Evolutionary conservation across 1,140 invertebrate species (phyloP).

Genomic region (Euwallacea fornicatus): DNA sequence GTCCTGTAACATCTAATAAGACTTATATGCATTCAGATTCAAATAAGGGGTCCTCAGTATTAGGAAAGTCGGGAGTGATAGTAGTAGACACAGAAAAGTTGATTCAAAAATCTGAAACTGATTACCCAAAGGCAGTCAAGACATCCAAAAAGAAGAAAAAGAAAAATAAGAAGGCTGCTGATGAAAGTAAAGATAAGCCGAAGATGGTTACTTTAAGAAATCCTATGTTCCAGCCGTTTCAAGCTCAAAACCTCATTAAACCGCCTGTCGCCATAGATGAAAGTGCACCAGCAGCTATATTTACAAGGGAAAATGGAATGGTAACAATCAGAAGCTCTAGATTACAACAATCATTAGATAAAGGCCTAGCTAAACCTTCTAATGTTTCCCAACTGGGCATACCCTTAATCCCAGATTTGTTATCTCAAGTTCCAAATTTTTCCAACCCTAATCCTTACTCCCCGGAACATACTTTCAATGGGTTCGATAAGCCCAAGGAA

Average conservation of each 20-base stretch:
- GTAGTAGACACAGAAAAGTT: slow-evolving; percentile 66
- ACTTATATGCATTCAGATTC: slow-evolving; percentile 55
- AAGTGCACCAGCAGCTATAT: slow-evolving; percentile 63
- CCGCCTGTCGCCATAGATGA: slow-evolving; percentile 36
- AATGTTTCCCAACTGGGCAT: slow-evolving; percentile 8
- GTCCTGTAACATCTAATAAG: slow-evolving; percentile 55
- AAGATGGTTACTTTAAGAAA: slow-evolving; percentile 73
- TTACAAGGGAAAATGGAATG: slow-evolving; percentile 74
- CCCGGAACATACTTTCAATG: background rate
- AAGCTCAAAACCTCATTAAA: slow-evolving; percentile 19
- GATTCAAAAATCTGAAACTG: slow-evolving; percentile 45
- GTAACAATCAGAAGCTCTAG: slow-evolving; percentile 76
- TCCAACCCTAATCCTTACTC: slow-evolving; percentile 24
- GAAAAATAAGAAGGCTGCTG: slow-evolving; percentile 57
- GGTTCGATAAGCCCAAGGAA: background rate
- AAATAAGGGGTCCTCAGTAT: slow-evolving; percentile 46
- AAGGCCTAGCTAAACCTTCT: slow-evolving; percentile 5
- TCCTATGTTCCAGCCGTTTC: slow-evolving; percentile 65
- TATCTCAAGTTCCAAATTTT: slow-evolving; percentile 39
- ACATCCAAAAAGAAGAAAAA: slow-evolving; percentile 60
- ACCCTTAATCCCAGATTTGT: slow-evolving; percentile 41
- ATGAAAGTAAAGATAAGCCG: slow-evolving; percentile 55
- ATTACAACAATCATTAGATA: slow-evolving; percentile 44
- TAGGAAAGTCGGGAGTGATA: slow-evolving; percentile 62
- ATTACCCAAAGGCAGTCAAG: slow-evolving; percentile 24